phyloP scores from a whole-genome alignment of 2,888 invertebrate species.

The Hedya salicella region DNA sequence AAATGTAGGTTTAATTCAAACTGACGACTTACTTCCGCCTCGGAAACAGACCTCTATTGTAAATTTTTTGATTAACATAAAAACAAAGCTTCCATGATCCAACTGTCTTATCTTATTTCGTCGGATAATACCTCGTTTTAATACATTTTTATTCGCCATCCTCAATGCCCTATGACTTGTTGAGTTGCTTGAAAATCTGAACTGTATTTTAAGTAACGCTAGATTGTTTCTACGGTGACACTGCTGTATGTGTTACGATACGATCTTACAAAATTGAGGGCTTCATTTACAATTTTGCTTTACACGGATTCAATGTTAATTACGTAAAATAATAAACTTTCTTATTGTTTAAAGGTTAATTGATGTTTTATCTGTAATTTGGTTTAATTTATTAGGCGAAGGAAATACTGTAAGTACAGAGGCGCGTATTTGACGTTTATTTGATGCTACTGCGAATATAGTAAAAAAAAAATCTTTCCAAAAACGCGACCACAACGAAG shows the following conservation, averaged over 20 bases:
- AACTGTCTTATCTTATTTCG: not conserved
- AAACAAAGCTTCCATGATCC: not conserved
- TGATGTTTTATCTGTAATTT: constrained; percentile 15
- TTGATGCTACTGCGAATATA: no score
- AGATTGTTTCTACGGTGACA: not conserved
- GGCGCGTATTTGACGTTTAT: not conserved
- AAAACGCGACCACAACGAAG: no score
- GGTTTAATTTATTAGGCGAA: constrained; percentile 13
- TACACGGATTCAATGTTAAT: constrained; percentile 3
- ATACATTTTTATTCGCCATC: not conserved
- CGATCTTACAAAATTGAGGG: not conserved
- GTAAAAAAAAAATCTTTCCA: no score
- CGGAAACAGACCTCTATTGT: not conserved
- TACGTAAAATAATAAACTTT: constrained; percentile 8
- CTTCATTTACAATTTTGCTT: constrained; percentile 14
- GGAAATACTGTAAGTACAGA: not conserved
- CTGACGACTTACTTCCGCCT: no score
- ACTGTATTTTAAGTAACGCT: not conserved
- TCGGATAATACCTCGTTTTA: not conserved
- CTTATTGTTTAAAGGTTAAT: constrained; percentile 13
- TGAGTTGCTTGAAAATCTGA: not conserved
- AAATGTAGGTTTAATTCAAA: no score
- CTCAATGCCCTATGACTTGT: not conserved
- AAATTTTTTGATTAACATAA: not conserved
- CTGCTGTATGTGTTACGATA: not conserved